These are phyloP conservation scores for Allolobophora icterica DNA, from an alignment of 2,888 invertebrate genomes.

Conservation along the genomic window DNA sequence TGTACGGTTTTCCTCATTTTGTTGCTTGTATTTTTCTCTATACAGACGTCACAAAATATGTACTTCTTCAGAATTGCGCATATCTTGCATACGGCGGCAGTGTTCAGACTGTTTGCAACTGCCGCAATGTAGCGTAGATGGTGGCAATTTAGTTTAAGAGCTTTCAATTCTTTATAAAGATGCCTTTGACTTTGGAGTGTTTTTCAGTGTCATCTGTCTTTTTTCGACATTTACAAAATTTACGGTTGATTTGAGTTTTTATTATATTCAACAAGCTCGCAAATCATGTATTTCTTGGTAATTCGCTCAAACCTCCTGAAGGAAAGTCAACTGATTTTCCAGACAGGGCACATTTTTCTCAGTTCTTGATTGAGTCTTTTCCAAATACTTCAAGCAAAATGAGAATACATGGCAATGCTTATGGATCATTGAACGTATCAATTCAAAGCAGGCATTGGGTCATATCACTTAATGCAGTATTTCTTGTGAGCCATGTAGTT, in stretches of 20 bases:
- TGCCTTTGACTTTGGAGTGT: neutral
- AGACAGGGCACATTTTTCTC: neutral
- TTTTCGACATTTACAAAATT: neutral
- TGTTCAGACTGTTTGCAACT: neutral
- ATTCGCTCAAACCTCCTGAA: neutral
- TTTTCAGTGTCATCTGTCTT: neutral
- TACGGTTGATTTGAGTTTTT: neutral
- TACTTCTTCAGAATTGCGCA: neutral
- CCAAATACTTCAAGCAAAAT: neutral
- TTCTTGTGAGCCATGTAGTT: neutral
- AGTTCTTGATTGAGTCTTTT: neutral
- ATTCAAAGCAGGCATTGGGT: neutral
- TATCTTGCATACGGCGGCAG: neutral
- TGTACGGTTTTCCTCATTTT: too few relatives aligned
- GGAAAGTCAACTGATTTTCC: neutral
- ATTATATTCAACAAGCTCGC: neutral
- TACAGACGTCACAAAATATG: neutral
- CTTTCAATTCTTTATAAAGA: neutral
- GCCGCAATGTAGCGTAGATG: neutral
- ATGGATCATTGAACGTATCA: neutral
- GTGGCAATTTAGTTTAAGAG: neutral
- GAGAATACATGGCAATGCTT: neutral
- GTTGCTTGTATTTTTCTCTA: neutral
- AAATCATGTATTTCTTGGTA: neutral
- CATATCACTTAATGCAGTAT: neutral